These are phyloP conservation scores for Sterrhoptilus dennistouni DNA, from an alignment of 2,113 vertebrate species.

Conservation along the genomic window DNA sequence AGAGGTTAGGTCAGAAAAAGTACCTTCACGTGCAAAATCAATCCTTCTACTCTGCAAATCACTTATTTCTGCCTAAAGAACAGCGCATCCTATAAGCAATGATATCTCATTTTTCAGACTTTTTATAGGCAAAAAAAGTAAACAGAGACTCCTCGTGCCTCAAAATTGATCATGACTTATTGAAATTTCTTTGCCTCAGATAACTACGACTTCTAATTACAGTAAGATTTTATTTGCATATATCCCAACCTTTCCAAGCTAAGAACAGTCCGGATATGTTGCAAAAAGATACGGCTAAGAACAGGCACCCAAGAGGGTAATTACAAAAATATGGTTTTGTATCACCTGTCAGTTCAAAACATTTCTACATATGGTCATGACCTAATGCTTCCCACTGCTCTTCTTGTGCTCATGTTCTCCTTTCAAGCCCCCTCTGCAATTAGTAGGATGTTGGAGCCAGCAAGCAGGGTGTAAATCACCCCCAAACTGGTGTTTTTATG, in stretches of 20 bases:
- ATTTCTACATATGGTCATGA: not conserved
- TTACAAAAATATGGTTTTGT: not conserved
- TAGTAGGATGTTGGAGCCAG: not conserved
- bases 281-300: not conserved
- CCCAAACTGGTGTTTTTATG: constrained; percentile 48
- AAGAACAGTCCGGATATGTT: not conserved
- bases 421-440: not conserved
- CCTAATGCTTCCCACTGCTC: not conserved
- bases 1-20: not conserved
- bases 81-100: not conserved
- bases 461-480: constrained; percentile 30
- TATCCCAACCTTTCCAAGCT: not conserved
- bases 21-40: not conserved
- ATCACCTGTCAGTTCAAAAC: constrained; percentile 18
- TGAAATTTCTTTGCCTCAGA: not conserved
- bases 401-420: not conserved
- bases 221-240: not conserved
- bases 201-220: not conserved
- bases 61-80: not conserved
- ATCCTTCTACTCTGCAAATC: not conserved
- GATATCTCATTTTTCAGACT: not conserved
- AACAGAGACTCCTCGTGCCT: not conserved
- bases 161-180: not conserved
- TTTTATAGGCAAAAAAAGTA: not conserved
- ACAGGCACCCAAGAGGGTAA: not conserved